Percentiles rank a stretch among this genome's conserved stretches.
Evolutionary conservation across 2,888 invertebrate species (phyloP).

Genomic region (Trissonchulus latispiculum): DNA sequence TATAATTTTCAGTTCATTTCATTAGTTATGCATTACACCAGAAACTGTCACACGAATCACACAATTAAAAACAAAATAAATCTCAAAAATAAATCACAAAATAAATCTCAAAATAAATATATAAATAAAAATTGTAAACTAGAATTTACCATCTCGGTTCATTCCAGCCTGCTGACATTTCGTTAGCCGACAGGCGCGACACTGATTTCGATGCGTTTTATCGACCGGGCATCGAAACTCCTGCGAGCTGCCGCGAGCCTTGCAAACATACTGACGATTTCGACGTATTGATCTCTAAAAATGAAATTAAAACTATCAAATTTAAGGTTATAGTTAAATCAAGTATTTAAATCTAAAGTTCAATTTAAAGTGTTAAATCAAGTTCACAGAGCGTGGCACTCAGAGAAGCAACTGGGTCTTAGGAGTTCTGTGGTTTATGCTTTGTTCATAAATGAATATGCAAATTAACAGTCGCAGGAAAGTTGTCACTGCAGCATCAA

Average conservation of each 20-base stretch:
- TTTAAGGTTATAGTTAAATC: background rate
- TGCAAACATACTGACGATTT: conserved; percentile 90
- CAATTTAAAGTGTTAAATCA: no score
- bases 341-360: no score
- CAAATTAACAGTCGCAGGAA: no score
- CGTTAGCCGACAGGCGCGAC: conserved; percentile 76
- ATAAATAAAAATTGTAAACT: background rate
- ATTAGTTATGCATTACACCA: no score
- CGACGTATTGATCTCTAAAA: conserved; percentile 76
- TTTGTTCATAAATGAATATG: no score
- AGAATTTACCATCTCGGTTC: conserved; percentile 76
- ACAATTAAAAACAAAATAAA: background rate
- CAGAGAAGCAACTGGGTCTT: no score
- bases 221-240: conserved; percentile 79
- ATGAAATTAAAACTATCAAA: background rate
- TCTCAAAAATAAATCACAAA: background rate
- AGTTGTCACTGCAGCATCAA: no score
- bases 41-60: no score
- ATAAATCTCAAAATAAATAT: background rate
- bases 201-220: conserved; percentile 91
- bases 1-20: no score
- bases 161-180: conserved; percentile 86
- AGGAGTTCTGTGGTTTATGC: no score
- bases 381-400: no score
- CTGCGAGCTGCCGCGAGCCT: conserved; percentile 59